A percentile compares a stretch with the other conserved stretches of the same genome.
These are phyloP conservation scores for Melanotaenia nigrans DNA, from an alignment of 2,797 vertebrate species.

Conservation along the genomic window DNA sequence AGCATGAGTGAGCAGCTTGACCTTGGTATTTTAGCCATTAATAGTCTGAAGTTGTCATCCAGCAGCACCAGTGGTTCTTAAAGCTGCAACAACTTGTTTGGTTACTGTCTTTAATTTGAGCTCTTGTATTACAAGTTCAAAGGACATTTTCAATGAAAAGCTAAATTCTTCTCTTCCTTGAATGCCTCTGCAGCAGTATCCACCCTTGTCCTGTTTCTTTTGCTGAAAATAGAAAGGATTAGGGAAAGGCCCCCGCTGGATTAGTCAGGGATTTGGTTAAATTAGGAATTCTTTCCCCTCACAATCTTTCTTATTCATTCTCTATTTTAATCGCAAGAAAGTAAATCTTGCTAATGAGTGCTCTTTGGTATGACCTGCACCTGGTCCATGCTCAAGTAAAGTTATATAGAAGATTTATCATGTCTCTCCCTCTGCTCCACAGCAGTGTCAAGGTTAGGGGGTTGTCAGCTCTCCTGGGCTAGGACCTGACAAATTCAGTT, in stretches of 20 bases:
- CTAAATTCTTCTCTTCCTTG: conserved; percentile 12
- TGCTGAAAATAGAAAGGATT: conserved; percentile 52
- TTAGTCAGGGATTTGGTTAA: conserved; percentile 74
- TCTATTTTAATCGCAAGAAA: conserved; percentile 48
- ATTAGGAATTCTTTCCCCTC: conserved; percentile 69
- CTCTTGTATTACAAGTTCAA: conserved; percentile 24
- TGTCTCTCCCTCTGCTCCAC: conserved; percentile 14
- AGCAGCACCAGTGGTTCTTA: conserved; percentile 33
- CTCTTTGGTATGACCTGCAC: conserved; percentile 54
- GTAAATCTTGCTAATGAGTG: conserved; percentile 63
- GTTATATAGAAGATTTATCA: conserved; percentile 43
- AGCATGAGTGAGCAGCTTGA: conserved; percentile 43
- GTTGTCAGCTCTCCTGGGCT: conserved; percentile 48
- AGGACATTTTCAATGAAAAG: conserved; percentile 30
- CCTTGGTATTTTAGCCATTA: conserved; percentile 58
- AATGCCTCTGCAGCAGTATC: conserved; percentile 35
- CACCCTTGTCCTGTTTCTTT: conserved; percentile 29
- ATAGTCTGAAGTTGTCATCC: conserved; percentile 43
- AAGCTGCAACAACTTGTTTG: conserved; percentile 39
- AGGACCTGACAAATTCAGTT: conserved; percentile 59
- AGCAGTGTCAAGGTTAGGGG: conserved; percentile 42
- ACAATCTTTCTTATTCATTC: conserved; percentile 33
- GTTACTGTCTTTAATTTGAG: conserved; percentile 25
- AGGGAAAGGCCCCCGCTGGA: conserved; percentile 65
- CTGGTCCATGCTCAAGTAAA: conserved; percentile 43